These are phyloP conservation scores for Aphis gossypii DNA, from an alignment of 1,140 invertebrate species.

Conservation along the genomic window DNA sequence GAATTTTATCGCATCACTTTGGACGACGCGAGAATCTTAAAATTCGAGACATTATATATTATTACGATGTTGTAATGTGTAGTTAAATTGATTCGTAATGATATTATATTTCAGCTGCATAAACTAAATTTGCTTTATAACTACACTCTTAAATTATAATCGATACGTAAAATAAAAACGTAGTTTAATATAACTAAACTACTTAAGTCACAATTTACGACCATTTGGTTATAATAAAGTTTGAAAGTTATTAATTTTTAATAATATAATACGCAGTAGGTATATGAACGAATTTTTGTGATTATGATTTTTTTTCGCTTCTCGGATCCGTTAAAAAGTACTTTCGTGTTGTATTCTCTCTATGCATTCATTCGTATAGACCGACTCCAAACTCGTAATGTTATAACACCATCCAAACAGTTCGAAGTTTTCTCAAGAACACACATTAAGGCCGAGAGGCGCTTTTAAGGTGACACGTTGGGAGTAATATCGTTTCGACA, in stretches of 20 bases:
- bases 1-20: not conserved
- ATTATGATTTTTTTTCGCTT: not conserved
- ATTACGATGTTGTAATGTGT: not conserved
- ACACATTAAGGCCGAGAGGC: conserved; percentile 47
- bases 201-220: not conserved
- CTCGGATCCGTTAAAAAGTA: not conserved
- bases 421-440: conserved; percentile 50
- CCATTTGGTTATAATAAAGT: not conserved
- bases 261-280: not conserved
- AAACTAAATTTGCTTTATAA: not conserved
- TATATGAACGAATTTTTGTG: not conserved
- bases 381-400: not conserved
- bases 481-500: conserved; percentile 33
- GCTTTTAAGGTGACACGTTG: conserved; percentile 41
- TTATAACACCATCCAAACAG: not conserved
- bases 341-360: not conserved
- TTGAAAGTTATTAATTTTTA: not conserved
- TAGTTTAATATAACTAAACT: not conserved
- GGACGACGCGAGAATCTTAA: conserved; percentile 17
- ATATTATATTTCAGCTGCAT: not conserved
- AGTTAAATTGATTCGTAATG: not conserved
- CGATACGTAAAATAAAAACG: not conserved
- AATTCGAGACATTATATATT: not conserved
- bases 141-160: not conserved
- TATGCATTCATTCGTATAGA: not conserved